Evolutionary conservation across 2,888 invertebrate genomes (phyloP).

Genomic region (Eustalomyia histrio): DNA sequence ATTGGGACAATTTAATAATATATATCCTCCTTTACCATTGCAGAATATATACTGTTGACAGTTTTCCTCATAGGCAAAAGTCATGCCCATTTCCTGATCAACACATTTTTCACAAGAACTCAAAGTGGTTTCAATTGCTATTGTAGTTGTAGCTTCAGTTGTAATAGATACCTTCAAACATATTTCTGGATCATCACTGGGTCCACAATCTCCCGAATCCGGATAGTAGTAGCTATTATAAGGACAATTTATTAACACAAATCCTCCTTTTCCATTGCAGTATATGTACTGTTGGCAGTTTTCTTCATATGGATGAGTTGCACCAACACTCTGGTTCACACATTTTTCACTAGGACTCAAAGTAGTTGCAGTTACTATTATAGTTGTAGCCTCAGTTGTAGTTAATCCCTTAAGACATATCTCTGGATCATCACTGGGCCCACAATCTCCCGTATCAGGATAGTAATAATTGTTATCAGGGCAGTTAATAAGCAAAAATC

Average conservation of each 20-base stretch:
- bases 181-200: constrained; percentile 64
- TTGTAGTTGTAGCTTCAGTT: constrained; percentile 6
- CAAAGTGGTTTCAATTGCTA: background rate
- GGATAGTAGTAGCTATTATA: constrained; percentile 70
- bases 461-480: constrained; percentile 69
- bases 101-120: constrained; percentile 68
- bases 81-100: constrained; percentile 58
- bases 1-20: constrained; percentile 67
- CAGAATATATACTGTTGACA: constrained; percentile 70
- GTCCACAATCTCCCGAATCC: constrained; percentile 68
- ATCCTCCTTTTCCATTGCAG: constrained; percentile 66
- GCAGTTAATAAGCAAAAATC: constrained; percentile 65
- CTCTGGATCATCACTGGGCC: constrained; percentile 66
- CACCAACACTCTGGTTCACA: constrained; percentile 57
- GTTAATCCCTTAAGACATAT: constrained; percentile 18
- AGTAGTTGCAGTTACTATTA: constrained; percentile 20
- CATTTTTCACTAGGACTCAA: constrained; percentile 62
- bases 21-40: constrained; percentile 61
- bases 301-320: constrained; percentile 62
- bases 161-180: constrained; percentile 9
- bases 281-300: constrained; percentile 70
- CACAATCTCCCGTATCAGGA: constrained; percentile 69
- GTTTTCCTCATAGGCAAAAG: constrained; percentile 65
- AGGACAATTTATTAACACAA: constrained; percentile 67
- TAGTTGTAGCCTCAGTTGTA: constrained; percentile 12